These are phyloP conservation scores for Porites rus DNA, from an alignment of 92 coral and sea anemone species.

Conservation along the genomic window DNA sequence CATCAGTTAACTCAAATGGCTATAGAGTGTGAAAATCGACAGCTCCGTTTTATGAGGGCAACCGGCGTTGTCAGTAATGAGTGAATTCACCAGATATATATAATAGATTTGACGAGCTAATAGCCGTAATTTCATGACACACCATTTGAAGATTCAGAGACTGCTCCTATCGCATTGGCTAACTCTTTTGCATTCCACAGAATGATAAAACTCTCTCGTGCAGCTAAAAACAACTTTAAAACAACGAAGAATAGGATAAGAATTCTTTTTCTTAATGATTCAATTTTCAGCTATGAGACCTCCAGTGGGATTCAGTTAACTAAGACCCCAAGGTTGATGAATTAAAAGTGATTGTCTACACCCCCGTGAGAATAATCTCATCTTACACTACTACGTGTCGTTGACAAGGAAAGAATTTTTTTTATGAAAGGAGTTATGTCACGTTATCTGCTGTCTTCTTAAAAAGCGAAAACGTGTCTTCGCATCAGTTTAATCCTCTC, in stretches of 20 bases:
- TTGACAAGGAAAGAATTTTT: no score
- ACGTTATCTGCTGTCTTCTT: no score
- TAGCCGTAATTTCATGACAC: no score
- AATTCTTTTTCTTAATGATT: not conserved
- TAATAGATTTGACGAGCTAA: no score
- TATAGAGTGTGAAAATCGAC: not conserved
- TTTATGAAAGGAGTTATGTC: not conserved
- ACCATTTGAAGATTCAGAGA: no score
- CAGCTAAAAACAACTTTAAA: slow-evolving; percentile 7
- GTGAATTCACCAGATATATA: not conserved
- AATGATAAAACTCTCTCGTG: not conserved
- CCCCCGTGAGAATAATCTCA: no score
- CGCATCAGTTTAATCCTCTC: no score
- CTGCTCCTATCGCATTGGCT: no score
- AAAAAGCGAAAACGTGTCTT: no score
- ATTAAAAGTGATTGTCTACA: not conserved
- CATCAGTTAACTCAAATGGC: not conserved
- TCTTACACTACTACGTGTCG: no score
- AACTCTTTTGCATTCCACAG: slow-evolving; percentile 4
- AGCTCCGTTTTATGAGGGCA: not conserved
- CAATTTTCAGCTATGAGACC: slow-evolving; percentile 26
- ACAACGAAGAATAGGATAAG: not conserved
- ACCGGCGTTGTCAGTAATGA: not conserved
- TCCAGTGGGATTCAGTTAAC: slow-evolving; percentile 3
- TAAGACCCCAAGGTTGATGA: slow-evolving; percentile 29